Conservation (phyloP, 1,140 invertebrate genomes). For the Zophobas atratus region DNA sequence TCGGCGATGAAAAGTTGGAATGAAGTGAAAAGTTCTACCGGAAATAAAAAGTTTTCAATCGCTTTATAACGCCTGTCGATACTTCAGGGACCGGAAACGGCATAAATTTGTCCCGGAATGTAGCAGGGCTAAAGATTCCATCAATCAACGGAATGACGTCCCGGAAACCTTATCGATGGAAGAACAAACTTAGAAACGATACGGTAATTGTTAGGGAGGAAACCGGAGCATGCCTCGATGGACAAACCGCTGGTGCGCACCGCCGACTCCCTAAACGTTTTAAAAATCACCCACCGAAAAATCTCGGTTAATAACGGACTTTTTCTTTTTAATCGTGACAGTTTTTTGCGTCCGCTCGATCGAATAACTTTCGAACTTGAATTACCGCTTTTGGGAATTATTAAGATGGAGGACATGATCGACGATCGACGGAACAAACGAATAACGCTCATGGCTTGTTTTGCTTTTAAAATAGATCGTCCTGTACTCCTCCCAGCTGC, state of each 20-base stretch:
- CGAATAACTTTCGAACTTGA: too few relatives aligned
- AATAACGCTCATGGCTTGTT: too few relatives aligned
- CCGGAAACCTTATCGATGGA: conserved; percentile 25
- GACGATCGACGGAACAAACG: too few relatives aligned
- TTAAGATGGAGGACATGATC: too few relatives aligned
- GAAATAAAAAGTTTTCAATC: conserved; percentile 45
- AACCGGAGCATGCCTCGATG: not conserved
- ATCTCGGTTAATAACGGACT: not conserved
- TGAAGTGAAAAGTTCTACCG: conserved; percentile 25
- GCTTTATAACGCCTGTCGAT: conserved; percentile 44
- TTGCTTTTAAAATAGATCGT: too few relatives aligned
- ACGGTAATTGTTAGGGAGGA: not conserved
- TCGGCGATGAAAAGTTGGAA: conserved; percentile 46
- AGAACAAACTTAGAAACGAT: not conserved
- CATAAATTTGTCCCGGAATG: conserved; percentile 9
- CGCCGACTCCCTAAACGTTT: not conserved
- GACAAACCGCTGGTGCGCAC: conserved; percentile 7
- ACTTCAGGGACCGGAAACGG: conserved; percentile 25
- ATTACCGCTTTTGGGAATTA: too few relatives aligned
- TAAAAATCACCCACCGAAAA: conserved; percentile 2
- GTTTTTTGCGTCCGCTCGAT: too few relatives aligned
- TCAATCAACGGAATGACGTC: conserved; percentile 15
- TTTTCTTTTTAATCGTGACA: too few relatives aligned
- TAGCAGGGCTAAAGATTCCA: not conserved
- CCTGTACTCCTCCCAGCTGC: too few relatives aligned